Base-by-base conservation (phyloP, 2,113 vertebrate species). In the Condylura cristata region DNA sequence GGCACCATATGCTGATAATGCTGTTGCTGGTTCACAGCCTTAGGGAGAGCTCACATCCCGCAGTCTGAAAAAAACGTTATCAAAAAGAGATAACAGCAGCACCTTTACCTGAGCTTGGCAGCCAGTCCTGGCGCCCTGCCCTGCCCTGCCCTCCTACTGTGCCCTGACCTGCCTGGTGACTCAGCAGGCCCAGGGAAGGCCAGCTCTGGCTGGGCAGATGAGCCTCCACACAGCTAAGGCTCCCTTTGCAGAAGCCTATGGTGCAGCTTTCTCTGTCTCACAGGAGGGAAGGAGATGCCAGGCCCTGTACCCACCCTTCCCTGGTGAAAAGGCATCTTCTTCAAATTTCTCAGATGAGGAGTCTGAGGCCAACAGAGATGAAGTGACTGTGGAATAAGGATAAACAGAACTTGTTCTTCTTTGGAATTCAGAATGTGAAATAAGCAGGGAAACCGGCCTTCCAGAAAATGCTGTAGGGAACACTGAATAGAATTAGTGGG, bases 311-410 rank as follows among this genome's bases (percentile, higher is more conserved):
- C 44, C 20, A 2, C 37, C 37, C 39, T 37, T 65, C 56, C 22
- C n/a, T 60, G 17, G 0, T 6, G 28, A 78, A 72, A 88, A 79
- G 58, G 20, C 37, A 34, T 30, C 12, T 51, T 70, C 58, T 76
- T 79, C 28, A 65, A 30, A 60, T 22, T 92, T 78, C 87, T 86
- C 87, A 93, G 80, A 44, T 20, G 70, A 89, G 51, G 93, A 84
- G 32, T 22, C 81, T 32, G 60, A 95, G 58, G 51, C 66, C 70
- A 53, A 58, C 2, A 5, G 66, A 83, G 26, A 13, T 30, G 6
- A 83, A n/a, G 10, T 28, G n/a, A 70, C 63, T 70, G 32, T 4
- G 32, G 37, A n/a, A n/a, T 20, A 66, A 24, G 12, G n/a, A 53
- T 12, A 48, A 86, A 34, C 14, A 75, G 65, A n/a, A 68, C 37